phyloP scores from a whole-genome alignment of 2,797 vertebrate genomes.

The Phoxinus dragarum region DNA sequence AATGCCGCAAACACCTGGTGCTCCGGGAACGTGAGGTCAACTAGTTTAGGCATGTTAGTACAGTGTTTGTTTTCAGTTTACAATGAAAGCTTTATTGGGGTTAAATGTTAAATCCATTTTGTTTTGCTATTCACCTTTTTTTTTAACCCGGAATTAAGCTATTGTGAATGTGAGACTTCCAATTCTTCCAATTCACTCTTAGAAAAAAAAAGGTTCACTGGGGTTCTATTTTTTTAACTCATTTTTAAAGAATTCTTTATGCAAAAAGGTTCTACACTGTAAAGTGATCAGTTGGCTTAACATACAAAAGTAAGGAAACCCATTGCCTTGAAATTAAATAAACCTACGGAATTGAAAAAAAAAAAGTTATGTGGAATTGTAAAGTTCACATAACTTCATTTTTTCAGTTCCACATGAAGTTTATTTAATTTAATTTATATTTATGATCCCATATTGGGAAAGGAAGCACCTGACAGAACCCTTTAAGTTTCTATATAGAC shows the following conservation, averaged over 20 bases:
- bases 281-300: no score
- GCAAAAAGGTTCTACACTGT: neutral
- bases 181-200: neutral
- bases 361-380: no score
- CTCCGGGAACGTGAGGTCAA: slow-evolving; percentile 3
- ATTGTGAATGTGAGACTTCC: neutral
- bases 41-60: neutral
- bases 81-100: no score
- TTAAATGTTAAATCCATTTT: neutral
- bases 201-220: no score
- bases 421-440: no score
- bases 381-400: no score
- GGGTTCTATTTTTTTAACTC: neutral
- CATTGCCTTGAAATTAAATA: no score
- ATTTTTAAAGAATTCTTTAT: neutral
- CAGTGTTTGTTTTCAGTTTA: neutral
- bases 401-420: no score
- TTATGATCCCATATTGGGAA: no score
- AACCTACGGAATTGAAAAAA: no score
- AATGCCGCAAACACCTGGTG: slow-evolving; percentile 37
- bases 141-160: neutral
- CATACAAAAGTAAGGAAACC: no score
- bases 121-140: neutral
- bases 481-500: neutral
- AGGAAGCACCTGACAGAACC: no score